Conservation (phyloP, 2,888 invertebrate genomes). For the Carabus problematicus region DNA sequence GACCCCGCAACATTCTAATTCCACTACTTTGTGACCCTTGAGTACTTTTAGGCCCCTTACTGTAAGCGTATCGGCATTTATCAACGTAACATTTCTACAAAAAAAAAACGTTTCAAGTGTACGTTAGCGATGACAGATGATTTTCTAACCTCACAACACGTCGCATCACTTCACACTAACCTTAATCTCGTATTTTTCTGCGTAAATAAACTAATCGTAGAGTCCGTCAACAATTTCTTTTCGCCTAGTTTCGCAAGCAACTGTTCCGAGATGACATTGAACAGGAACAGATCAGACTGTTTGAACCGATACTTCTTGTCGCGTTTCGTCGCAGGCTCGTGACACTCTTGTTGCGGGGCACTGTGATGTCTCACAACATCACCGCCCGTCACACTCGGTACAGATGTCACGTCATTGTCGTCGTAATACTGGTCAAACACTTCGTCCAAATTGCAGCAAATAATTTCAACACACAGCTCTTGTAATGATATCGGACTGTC, state of each 20-base stretch:
- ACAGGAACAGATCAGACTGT: constrained; percentile 65
- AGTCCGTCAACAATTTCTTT: constrained; percentile 66
- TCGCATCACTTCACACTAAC: constrained; percentile 49
- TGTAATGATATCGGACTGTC: constrained; percentile 69
- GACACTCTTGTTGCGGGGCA: constrained; percentile 20
- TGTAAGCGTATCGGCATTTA: constrained; percentile 66
- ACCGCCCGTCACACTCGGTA: background rate
- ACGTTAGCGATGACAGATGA: constrained; percentile 4
- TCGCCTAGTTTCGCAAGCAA: constrained; percentile 64
- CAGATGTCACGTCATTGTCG: constrained; percentile 46
- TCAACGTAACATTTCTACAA: constrained; percentile 64
- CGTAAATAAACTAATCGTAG: constrained; percentile 68
- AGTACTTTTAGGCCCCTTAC: constrained; percentile 67
- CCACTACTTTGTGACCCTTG: constrained; percentile 68
- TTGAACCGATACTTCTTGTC: constrained; percentile 57
- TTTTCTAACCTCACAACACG: too few relatives aligned
- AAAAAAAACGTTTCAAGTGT: too few relatives aligned
- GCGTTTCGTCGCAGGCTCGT: constrained; percentile 1
- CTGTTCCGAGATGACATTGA: constrained; percentile 66
- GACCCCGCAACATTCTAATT: constrained; percentile 62
- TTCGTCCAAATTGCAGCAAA: constrained; percentile 68
- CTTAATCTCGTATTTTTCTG: constrained; percentile 66
- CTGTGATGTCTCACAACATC: background rate
- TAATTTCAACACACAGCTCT: constrained; percentile 69
- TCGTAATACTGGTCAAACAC: constrained; percentile 60